Evolutionary conservation across 2,888 invertebrate genomes (phyloP).

Genomic region (Andrena bicolor): DNA sequence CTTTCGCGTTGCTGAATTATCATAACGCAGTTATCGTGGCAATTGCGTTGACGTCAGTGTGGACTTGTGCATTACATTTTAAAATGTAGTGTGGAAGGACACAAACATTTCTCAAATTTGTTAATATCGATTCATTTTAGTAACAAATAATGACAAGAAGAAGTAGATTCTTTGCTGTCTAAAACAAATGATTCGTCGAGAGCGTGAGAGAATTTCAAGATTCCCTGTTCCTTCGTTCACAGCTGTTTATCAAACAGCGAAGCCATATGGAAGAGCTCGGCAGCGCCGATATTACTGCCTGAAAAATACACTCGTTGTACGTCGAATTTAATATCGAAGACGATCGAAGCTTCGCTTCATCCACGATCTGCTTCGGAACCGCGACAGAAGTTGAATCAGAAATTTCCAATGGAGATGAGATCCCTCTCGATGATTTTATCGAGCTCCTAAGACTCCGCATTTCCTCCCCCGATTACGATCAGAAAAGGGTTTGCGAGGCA

Average conservation of each 20-base stretch:
- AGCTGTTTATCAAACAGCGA: constrained; percentile 5
- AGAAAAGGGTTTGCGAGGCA: background rate
- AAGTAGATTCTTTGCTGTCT: background rate
- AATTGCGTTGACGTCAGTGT: no score
- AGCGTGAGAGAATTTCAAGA: no score
- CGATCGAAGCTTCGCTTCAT: background rate
- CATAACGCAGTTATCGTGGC: no score
- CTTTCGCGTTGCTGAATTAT: no score
- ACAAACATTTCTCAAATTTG: background rate
- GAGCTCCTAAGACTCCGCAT: background rate
- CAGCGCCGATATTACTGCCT: background rate
- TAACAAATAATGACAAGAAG: background rate
- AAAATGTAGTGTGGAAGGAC: no score
- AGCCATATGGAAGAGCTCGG: background rate
- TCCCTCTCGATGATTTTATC: background rate
- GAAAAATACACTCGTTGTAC: constrained; percentile 1
- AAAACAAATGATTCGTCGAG: background rate
- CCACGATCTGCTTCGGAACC: constrained; percentile 8
- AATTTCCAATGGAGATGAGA: constrained; percentile 20
- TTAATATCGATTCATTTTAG: background rate
- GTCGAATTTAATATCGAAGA: background rate
- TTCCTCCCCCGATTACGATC: constrained; percentile 15
- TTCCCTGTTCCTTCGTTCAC: background rate
- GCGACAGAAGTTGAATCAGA: background rate
- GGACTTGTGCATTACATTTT: no score